phyloP scores from a whole-genome alignment of 37 sponge, comb jelly and placozoan genomes.

The Halisarca cf. caerulea region DNA sequence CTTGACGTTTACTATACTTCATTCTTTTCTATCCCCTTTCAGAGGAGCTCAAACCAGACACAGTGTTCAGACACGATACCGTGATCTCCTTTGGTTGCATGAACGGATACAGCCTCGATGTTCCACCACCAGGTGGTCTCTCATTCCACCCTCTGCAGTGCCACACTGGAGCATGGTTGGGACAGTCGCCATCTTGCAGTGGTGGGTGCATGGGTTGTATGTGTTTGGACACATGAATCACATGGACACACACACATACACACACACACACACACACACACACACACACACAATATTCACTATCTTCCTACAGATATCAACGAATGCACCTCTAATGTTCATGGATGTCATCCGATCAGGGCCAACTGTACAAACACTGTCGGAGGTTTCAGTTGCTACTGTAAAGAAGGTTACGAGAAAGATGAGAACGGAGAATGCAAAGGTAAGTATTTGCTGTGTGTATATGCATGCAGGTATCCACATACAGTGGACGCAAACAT shows the following conservation, averaged over 20 bases:
- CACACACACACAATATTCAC: too few species aligned
- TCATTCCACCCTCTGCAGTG: constrained; percentile 4
- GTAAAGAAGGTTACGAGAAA: neutral
- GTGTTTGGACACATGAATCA: too few species aligned
- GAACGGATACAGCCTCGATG: neutral
- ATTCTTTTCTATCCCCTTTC: neutral
- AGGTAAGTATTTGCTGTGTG: constrained; percentile 16
- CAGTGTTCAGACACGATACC: constrained; percentile 6
- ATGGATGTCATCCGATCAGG: constrained; percentile 2
- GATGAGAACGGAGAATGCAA: constrained; percentile 11
- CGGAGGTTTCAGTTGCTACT: constrained; percentile 11
- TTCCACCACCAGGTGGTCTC: neutral
- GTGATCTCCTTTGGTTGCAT: constrained; percentile 24
- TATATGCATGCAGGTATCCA: too few species aligned
- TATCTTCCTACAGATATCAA: neutral
- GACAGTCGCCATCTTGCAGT: neutral
- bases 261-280: too few species aligned
- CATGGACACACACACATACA: too few species aligned
- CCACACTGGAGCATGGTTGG: constrained; percentile 3
- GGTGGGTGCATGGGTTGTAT: neutral
- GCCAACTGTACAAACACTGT: constrained; percentile 7
- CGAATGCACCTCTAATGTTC: neutral
- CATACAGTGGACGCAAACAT: too few species aligned
- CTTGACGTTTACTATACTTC: too few species aligned
- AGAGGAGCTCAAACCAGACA: neutral